Conservation (phyloP, 2,113 vertebrate species). For the Petrocephalus zakoni region DNA sequence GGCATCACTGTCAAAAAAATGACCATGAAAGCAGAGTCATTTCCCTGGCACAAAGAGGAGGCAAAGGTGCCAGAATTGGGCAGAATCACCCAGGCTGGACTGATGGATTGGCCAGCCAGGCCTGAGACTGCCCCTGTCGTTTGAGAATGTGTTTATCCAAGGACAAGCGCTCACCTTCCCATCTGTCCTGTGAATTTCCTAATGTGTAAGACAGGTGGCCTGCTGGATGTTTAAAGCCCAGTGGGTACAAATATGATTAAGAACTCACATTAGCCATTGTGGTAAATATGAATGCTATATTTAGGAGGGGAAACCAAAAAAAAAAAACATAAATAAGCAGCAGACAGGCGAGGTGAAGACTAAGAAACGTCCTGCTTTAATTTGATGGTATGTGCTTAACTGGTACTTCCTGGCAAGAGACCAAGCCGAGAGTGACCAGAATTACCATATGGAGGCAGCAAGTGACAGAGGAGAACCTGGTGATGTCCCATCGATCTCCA, state of each 20-base stretch:
- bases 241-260: conserved; percentile 82
- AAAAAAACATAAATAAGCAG: conserved; percentile 28
- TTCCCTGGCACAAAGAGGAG: conserved; percentile 12
- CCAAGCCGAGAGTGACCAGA: conserved; percentile 12
- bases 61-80: conserved; percentile 2
- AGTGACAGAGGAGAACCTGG: neutral
- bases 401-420: conserved; percentile 9
- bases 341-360: conserved; percentile 11
- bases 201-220: conserved; percentile 81
- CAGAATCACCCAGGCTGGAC: conserved; percentile 21
- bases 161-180: conserved; percentile 79
- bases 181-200: conserved; percentile 81
- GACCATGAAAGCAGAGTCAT: neutral
- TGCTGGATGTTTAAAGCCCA: conserved; percentile 75
- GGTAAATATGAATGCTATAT: conserved; percentile 64
- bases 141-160: conserved; percentile 75
- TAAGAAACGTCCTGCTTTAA: conserved; percentile 21
- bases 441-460: neutral
- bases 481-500: neutral
- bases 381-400: conserved; percentile 16
- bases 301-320: conserved; percentile 40
- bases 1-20: neutral
- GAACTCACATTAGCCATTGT: conserved; percentile 68
- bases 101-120: conserved; percentile 57
- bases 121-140: conserved; percentile 52